phyloP scores from a whole-genome alignment of 2,797 vertebrate species.

The Gymnocypris eckloni region DNA sequence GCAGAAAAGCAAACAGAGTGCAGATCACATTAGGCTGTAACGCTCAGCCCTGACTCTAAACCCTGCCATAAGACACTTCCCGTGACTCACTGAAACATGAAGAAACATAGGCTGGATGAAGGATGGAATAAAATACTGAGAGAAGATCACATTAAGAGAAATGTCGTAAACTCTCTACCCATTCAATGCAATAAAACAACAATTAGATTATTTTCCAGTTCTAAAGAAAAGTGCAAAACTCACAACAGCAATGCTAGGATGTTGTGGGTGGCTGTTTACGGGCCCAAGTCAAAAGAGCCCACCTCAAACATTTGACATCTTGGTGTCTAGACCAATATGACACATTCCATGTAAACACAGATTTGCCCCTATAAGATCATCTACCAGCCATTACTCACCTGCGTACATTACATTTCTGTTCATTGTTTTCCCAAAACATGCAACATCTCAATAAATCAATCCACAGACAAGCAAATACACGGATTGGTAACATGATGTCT shows the following conservation, averaged over 20 bases:
- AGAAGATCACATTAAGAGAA: background rate
- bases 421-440: background rate
- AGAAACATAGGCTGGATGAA: background rate
- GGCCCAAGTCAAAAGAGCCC: background rate
- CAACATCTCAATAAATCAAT: background rate
- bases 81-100: constrained; percentile 2
- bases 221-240: background rate
- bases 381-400: background rate
- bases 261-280: background rate
- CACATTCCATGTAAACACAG: background rate
- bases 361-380: background rate
- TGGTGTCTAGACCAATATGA: background rate
- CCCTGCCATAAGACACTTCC: constrained; percentile 1
- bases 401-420: background rate
- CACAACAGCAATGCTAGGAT: background rate
- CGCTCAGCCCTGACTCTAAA: constrained; percentile 5
- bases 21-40: background rate
- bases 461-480: background rate
- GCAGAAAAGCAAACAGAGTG: constrained; percentile 10
- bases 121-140: background rate
- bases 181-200: background rate
- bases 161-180: background rate
- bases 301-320: background rate
- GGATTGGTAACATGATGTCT: background rate
- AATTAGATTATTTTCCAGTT: background rate